phyloP scores from a whole-genome alignment of 2,888 invertebrate genomes.

The Linnaemya vulpina region DNA sequence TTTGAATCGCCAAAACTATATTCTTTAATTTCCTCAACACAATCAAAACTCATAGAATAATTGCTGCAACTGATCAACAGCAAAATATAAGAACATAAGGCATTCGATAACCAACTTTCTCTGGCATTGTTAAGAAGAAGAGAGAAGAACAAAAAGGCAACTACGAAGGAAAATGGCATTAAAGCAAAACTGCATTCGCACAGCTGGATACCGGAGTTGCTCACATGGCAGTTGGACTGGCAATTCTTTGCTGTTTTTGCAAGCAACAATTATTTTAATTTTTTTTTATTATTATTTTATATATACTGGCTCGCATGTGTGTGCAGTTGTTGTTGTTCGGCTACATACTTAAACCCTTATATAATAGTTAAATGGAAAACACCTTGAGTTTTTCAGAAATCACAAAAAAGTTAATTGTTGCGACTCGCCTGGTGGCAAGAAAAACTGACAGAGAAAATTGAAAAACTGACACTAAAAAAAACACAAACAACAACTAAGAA shows the following conservation, averaged over 20 bases:
- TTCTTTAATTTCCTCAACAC: background rate
- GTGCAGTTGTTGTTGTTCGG: slow-evolving; percentile 16
- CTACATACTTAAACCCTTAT: slow-evolving; percentile 52
- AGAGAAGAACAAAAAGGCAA: background rate
- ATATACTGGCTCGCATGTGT: background rate
- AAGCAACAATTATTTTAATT: slow-evolving; percentile 63
- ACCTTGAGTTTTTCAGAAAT: slow-evolving; percentile 55
- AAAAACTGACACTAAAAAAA: slow-evolving; percentile 4
- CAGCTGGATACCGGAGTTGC: slow-evolving; percentile 65
- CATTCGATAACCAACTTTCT: slow-evolving; percentile 56
- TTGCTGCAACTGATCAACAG: slow-evolving; percentile 35
- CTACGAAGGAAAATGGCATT: slow-evolving; percentile 30
- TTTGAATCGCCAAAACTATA: background rate
- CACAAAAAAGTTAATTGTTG: slow-evolving; percentile 68
- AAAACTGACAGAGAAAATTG: slow-evolving; percentile 31
- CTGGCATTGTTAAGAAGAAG: slow-evolving; percentile 41
- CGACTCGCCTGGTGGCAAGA: slow-evolving; percentile 59
- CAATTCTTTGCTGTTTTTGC: slow-evolving; percentile 48
- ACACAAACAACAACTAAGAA: background rate
- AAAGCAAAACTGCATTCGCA: slow-evolving; percentile 61
- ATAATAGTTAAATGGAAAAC: slow-evolving; percentile 63
- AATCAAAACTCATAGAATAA: slow-evolving; percentile 27
- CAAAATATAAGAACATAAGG: slow-evolving; percentile 13
- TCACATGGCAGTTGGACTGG: slow-evolving; percentile 64
- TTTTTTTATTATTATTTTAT: slow-evolving; percentile 14